These are phyloP conservation scores for Achroia grisella DNA, from an alignment of 1,140 invertebrate genomes.

Conservation along the genomic window DNA sequence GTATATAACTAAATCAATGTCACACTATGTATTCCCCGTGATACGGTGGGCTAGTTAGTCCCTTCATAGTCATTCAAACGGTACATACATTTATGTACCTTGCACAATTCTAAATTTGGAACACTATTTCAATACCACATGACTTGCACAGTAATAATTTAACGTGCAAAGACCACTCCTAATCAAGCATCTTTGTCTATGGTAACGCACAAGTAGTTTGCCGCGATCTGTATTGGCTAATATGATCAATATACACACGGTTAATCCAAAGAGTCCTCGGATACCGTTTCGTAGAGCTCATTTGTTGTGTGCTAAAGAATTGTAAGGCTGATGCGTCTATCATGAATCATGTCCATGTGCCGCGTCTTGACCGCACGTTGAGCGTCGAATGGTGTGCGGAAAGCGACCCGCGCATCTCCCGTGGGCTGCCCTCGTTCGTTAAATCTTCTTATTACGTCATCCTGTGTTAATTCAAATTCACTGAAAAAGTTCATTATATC, in stretches of 20 bases:
- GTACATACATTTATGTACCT: too few species aligned
- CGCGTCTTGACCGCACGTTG: slow-evolving; percentile 78
- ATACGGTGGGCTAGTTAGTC: too few species aligned
- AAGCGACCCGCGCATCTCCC: slow-evolving; percentile 91
- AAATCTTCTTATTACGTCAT: slow-evolving; percentile 87
- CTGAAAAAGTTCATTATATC: slow-evolving; percentile 92
- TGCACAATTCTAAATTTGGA: too few species aligned
- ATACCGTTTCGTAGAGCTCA: not conserved
- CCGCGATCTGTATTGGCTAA: too few species aligned
- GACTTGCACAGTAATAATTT: too few species aligned
- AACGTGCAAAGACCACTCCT: too few species aligned
- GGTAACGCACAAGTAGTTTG: not conserved
- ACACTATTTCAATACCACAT: too few species aligned
- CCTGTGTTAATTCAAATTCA: slow-evolving; percentile 81
- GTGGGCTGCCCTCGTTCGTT: slow-evolving; percentile 90
- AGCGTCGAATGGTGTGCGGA: slow-evolving; percentile 83
- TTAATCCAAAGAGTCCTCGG: not conserved
- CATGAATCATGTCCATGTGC: slow-evolving; percentile 51
- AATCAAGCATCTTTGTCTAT: not conserved
- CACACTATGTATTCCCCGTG: too few species aligned
- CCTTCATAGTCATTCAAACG: too few species aligned
- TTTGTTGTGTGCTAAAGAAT: slow-evolving; percentile 34
- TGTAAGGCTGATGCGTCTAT: slow-evolving; percentile 47
- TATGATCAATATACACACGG: slow-evolving; percentile 10
- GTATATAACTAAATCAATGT: too few species aligned